Evolutionary conservation across 2,113 vertebrate genomes (phyloP), one percentile per base, ranked within the genome.

Genomic region (Axis porcinus): DNA sequence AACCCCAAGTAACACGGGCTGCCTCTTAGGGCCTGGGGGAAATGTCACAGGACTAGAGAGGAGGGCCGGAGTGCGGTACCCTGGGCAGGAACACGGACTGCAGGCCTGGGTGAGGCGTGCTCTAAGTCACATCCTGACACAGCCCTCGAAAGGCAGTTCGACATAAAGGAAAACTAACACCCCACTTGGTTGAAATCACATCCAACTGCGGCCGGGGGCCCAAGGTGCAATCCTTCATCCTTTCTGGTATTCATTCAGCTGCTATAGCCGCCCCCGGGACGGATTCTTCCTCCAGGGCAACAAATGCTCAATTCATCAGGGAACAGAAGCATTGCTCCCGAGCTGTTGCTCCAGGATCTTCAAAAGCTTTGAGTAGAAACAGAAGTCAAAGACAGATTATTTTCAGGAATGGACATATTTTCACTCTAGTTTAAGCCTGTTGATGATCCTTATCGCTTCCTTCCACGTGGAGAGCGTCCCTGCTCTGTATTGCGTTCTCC

Each of bases 391-490:
- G 96, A 50, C 60, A 62, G 70, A 82, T 13, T 45, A 40, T 89
- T 95, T 97, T 95, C 93, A 70, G 47, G 96, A 95, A 90, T 89
- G 82, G 94, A 45, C 62, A 36, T 58, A 70, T 89, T 96, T 97
- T 88, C 86, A 14, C 28, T 19, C 50, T 62, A 17, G 74, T 94
- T 33, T 57, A 95, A 98, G 95, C 96, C 95, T 91, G 90, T 67
- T 52, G 89, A 95, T 52, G 91, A 94, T 30, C 60, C 52, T 96
- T 74, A 81, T 36, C 74, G 33, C 30, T 45, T n/a, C 64, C 23
- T 91, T 78, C 36, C 70, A 21, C 3, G 0, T 58, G 52, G 43
- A 52, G 5, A 15, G 23, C 1, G 3, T 83, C 47, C 33, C 47
- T n/a, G 43, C 40, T 94, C 43, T 27, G 11, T 11, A 23, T 36